Base-by-base conservation (phyloP, 1,140 invertebrate genomes). In the Thaumatotibia leucotreta region DNA sequence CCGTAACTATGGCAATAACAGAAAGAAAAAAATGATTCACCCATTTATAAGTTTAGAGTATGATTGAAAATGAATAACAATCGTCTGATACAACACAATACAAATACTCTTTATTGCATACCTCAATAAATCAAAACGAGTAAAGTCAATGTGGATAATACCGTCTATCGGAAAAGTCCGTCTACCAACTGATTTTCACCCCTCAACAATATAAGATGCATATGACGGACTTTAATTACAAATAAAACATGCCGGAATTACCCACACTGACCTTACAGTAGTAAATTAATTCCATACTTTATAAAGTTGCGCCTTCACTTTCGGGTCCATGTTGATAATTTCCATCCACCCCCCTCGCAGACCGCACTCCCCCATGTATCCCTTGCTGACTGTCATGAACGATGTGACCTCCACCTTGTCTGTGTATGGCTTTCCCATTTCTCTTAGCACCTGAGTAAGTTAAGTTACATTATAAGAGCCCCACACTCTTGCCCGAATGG, bases 381-480 rank as follows among this genome's bases (percentile, higher is more conserved):
- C 98, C 94, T 99, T 99, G 0, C 97, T 98, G 52, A 96, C 95
- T 0, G 98, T 98, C 96, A 99, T 97, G 88, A 98, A 99, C 23
- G 97, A 98, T 3, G 97, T 97, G 70, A 99, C 84, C 91, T 99
- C 98, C 92, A 98, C 94, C 52, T 92, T 90, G 11, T n/a, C 20
- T 63, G 39, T 91, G 89, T 97, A 99, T 0, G 97, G 97, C 27
- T 93, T 91, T 3, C 98, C 98, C 95, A 99, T 95, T 88, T 99
- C 97, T 0, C 77, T 92, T 80, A 98, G 80, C 8, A 98, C 96
- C 92, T 93, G 80, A 1, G 50, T 11, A 52, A 9, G 20, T 24
- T 24, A 9, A 45, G 14, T 32, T 5, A 6, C n/a, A n/a, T n/a
- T n/a, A n/a, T n/a, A n/a, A n/a, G n/a, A n/a, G n/a, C n/a, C n/a